Evolutionary conservation across 2,797 vertebrate species (phyloP).

Genomic region (Megalops cyprinoides): DNA sequence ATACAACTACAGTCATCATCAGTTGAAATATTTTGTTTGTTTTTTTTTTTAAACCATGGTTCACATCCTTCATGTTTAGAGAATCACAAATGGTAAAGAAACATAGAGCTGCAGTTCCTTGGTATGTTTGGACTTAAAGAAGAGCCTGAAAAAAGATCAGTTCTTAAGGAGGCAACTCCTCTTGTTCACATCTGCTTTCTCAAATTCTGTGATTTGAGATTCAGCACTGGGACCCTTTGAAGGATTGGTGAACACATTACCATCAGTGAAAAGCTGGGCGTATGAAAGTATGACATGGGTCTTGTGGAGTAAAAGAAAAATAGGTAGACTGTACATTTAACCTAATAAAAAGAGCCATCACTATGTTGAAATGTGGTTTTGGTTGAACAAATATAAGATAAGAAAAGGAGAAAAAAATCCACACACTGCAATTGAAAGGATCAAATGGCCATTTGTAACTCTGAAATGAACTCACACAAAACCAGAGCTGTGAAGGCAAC

Average conservation of each 20-base stretch:
- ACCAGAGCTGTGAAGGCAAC: slow-evolving; percentile 2
- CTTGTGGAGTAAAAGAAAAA: no score
- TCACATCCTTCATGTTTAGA: slow-evolving; percentile 45
- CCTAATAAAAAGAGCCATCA: no score
- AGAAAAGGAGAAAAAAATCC: neutral
- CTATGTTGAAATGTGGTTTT: neutral
- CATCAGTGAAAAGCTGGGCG: neutral
- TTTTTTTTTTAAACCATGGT: slow-evolving; percentile 38
- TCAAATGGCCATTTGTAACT: neutral
- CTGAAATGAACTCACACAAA: slow-evolving; percentile 5
- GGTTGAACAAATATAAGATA: no score
- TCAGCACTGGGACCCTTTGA: slow-evolving; percentile 49
- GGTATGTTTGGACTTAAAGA: slow-evolving; percentile 9
- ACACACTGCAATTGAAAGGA: neutral
- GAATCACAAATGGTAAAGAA: slow-evolving; percentile 43
- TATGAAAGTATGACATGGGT: neutral
- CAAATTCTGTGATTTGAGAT: slow-evolving; percentile 13
- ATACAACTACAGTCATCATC: slow-evolving; percentile 50
- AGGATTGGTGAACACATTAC: slow-evolving; percentile 74
- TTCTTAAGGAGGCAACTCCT: slow-evolving; percentile 35
- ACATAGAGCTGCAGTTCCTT: neutral
- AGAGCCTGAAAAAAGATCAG: slow-evolving; percentile 15
- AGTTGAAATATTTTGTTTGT: slow-evolving; percentile 32
- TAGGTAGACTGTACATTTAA: no score
- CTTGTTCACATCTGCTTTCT: slow-evolving; percentile 3